Conservation (phyloP, 2,888 invertebrate species). For the Eretmocerus hayati region DNA sequence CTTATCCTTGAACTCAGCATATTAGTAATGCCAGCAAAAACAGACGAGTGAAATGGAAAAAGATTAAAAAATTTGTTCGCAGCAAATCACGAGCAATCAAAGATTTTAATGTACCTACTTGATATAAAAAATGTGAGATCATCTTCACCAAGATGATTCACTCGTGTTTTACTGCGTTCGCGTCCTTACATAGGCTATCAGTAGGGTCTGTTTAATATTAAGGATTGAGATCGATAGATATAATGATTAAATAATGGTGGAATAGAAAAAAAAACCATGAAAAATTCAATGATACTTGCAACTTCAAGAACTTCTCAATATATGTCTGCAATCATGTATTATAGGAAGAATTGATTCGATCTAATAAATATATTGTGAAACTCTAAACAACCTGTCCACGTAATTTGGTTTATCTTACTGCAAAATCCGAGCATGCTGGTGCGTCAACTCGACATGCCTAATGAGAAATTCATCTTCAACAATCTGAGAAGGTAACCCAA, state of each 20-base stretch:
- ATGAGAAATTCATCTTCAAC: no score
- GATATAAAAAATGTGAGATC: no score
- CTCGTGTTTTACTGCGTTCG: conserved; percentile 28
- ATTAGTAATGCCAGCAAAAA: no score
- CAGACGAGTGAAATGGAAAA: conserved; percentile 2
- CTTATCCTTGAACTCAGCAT: no score
- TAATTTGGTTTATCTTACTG: no score
- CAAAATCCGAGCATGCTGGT: no score
- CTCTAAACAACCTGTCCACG: no score
- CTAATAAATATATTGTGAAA: conserved; percentile 39
- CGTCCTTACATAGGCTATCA: conserved; percentile 28
- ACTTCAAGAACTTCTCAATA: conserved; percentile 40
- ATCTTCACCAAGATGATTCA: no score
- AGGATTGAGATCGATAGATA: conserved; percentile 32
- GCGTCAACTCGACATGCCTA: no score
- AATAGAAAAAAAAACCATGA: conserved; percentile 38
- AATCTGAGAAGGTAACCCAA: no score
- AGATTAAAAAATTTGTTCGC: conserved; percentile 21
- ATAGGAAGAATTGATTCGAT: conserved; percentile 40
- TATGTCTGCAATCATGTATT: conserved; percentile 44
- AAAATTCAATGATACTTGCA: conserved; percentile 39
- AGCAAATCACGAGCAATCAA: no score
- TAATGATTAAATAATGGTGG: conserved; percentile 31
- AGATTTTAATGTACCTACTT: no score
- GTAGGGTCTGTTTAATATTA: conserved; percentile 39